Evolutionary conservation across 1,140 invertebrate genomes (phyloP), one percentile per base, ranked within the genome.

Genomic region (Bombus waltoni): DNA sequence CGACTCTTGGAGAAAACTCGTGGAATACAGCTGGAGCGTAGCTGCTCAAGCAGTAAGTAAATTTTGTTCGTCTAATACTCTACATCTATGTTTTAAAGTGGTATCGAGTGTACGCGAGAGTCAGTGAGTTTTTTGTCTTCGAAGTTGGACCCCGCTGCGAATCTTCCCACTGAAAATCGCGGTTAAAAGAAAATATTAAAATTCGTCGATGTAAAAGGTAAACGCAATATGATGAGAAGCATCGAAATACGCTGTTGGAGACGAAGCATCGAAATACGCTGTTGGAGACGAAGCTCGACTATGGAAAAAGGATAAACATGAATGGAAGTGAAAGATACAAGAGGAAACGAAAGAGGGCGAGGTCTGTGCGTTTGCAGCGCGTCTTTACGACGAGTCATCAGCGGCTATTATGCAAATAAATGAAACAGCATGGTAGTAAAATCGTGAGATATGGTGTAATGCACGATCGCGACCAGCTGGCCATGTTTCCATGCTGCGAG

Each of bases 401-500:
- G 28, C n/a, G 62, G 42, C 65, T 70, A 59, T 78, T 78, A 83
- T 83, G 82, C 82, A 83, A 83, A 83, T 83, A 83, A 83, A 83
- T 38, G 75, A 78, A 83, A 71, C 42, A 18, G 15, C 44, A 13
- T 2, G 8, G 74, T n/a, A 44, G 74, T 78, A 59, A 78, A 78
- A 42, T 75, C 73, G 47, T 38, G 22, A 70, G 65, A 83, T 83
- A 83, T 83, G 74, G 75, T n/a, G 35, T 78, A 78, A 42, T 22
- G 74, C 32, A 59, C 38, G 38, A 83, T 83, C 74, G 18, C 38
- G 35, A 42, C 22, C 81, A 40, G 22, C n/a, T 70, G 35, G 38
- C 38, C 22, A 32, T 65, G 53, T 73, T 47, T 47, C 42, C 57
- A 38, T 42, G 62, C 22, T 28, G 57, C 15, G 38, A 40, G 35